Conservation (phyloP, 2,797 vertebrate species). For the Bryconaethiops microstoma region DNA sequence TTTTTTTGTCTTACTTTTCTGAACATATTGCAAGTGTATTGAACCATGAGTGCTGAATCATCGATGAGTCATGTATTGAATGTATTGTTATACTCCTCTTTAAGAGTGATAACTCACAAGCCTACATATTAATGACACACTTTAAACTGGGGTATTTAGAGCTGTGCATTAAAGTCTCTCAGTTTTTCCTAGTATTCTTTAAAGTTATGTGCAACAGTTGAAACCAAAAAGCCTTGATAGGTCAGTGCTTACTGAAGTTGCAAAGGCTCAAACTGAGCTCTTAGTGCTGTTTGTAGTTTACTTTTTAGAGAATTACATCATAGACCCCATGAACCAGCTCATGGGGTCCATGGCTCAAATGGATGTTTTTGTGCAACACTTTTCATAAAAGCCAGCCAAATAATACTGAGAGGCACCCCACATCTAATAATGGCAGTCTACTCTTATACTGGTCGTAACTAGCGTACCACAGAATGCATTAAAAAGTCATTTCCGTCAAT, state of each 20-base stretch:
- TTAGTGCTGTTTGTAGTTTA: background rate
- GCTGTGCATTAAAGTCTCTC: too few species aligned
- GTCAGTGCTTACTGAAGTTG: background rate
- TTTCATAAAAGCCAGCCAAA: background rate
- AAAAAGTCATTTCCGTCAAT: constrained; percentile 10
- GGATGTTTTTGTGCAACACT: background rate
- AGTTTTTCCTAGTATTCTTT: background rate
- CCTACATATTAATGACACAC: too few species aligned
- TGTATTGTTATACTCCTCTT: too few species aligned
- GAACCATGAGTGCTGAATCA: too few species aligned
- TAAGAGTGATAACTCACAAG: too few species aligned
- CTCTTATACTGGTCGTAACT: background rate
- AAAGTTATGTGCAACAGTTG: background rate
- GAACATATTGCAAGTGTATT: too few species aligned
- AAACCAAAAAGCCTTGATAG: background rate
- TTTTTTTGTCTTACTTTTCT: too few species aligned
- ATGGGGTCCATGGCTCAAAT: too few species aligned
- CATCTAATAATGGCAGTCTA: background rate
- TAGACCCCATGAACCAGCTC: constrained; percentile 7
- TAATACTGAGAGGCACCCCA: background rate
- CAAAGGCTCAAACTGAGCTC: background rate
- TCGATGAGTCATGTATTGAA: too few species aligned
- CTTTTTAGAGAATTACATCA: background rate
- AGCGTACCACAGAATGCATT: background rate
- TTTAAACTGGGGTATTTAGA: too few species aligned